Evolutionary conservation across 2,113 vertebrate species (phyloP), one percentile per base, ranked within the genome.

Genomic region (Psephotus haematonotus): DNA sequence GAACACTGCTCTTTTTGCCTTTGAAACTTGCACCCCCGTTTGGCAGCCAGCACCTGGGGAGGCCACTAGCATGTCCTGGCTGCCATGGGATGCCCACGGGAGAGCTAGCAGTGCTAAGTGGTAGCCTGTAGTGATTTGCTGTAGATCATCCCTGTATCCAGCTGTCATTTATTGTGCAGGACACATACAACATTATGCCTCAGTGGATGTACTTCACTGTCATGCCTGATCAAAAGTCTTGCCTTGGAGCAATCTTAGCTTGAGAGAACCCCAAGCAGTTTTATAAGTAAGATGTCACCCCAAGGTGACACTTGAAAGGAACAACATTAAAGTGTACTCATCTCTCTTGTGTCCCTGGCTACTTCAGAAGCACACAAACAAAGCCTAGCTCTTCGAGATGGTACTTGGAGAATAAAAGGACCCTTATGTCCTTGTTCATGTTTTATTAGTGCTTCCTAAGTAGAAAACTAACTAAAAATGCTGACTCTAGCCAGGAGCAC

Each of bases 291-390:
- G 86, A 88, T 92, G 83, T 89, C 88, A 92, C 74, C 82, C 43
- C 83, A 95, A 91, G 84, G 93, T 95, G 92, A 94, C 90, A 85
- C 87, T 91, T 95, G 59, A 96, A 75, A 95, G 63, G 78, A 93
- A 46, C 15, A 78, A 63, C 82, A 91, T 84, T 78, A 84, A 96
- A 94, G 88, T 33, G 10, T 44, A 62, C 59, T 92, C 69, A 75
- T 88, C 43, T 94, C 88, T 93, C 82, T 53, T 70, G 83, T 86
- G 83, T 91, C 77, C 55, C 83, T 79, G 92, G 88, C 86, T 92
- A 93, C 74, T 93, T 95, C 86, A 94, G 93, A 93, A 88, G 49
- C 77, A 79, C 41, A 49, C 83, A 93, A 86, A 88, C 25, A 93
- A 94, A 97, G 86, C 52, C 37, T 28, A 68, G 57, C 33, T 86